Conservation (phyloP, 2,797 vertebrate species). For the Neopelma chrysocephalum region DNA sequence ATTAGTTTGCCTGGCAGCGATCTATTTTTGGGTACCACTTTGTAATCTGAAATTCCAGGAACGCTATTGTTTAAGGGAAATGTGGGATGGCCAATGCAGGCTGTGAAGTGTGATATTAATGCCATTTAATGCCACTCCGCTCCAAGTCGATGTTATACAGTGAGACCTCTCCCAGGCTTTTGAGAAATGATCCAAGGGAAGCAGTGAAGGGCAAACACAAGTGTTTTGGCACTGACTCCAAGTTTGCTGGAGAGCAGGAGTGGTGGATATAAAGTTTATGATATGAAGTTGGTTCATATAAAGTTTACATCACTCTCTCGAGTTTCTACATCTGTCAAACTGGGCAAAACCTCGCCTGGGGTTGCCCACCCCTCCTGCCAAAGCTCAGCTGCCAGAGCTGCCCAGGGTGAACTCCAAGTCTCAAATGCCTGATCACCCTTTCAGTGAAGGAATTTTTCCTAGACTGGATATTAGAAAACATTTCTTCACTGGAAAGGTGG, state of each 20-base stretch:
- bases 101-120: background rate
- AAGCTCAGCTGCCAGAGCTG: background rate
- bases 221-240: background rate
- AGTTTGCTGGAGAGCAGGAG: background rate
- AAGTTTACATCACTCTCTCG: background rate
- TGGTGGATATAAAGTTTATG: background rate
- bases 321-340: background rate
- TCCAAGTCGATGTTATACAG: rapidly evolving
- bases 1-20: background rate
- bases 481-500: background rate
- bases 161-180: background rate
- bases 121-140: background rate
- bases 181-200: background rate
- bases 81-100: background rate
- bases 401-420: background rate
- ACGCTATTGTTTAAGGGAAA: background rate
- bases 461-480: too few relatives aligned
- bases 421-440: background rate
- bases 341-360: rapidly evolving
- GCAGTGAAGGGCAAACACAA: background rate
- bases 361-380: background rate
- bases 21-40: background rate
- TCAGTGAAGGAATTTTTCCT: background rate
- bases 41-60: slow-evolving; percentile 4
- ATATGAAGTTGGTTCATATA: background rate